These are phyloP conservation scores for Habrosyne pyritoides DNA, from an alignment of 2,888 invertebrate species.

Conservation along the genomic window DNA sequence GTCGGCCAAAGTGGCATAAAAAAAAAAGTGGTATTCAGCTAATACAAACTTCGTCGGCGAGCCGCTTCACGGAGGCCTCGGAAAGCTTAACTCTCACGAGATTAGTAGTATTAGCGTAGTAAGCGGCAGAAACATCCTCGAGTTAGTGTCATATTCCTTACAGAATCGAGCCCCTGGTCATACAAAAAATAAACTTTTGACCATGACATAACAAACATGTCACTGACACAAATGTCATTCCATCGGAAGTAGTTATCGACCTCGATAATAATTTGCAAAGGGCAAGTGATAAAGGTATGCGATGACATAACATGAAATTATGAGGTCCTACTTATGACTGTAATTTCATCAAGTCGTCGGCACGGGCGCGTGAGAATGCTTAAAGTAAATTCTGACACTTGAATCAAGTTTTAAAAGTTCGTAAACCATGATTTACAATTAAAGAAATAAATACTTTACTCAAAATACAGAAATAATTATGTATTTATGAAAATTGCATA, in stretches of 20 bases:
- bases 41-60: no score
- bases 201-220: not conserved
- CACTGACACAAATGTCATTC: not conserved
- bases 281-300: not conserved
- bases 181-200: not conserved
- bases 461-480: no score
- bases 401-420: not conserved
- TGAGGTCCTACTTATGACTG: not conserved
- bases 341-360: constrained; percentile 1
- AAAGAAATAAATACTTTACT: not conserved
- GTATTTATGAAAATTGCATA: no score
- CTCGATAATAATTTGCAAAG: constrained; percentile 1
- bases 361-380: not conserved
- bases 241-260: not conserved
- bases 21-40: no score
- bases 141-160: not conserved
- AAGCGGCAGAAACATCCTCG: no score
- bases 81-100: no score
- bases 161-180: no score
- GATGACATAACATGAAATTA: not conserved
- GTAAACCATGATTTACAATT: not conserved
- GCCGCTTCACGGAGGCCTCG: no score
- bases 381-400: not conserved
- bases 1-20: no score
- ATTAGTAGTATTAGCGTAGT: no score